phyloP scores from a whole-genome alignment of 2,888 invertebrate genomes.

The Geophilus truncorum region DNA sequence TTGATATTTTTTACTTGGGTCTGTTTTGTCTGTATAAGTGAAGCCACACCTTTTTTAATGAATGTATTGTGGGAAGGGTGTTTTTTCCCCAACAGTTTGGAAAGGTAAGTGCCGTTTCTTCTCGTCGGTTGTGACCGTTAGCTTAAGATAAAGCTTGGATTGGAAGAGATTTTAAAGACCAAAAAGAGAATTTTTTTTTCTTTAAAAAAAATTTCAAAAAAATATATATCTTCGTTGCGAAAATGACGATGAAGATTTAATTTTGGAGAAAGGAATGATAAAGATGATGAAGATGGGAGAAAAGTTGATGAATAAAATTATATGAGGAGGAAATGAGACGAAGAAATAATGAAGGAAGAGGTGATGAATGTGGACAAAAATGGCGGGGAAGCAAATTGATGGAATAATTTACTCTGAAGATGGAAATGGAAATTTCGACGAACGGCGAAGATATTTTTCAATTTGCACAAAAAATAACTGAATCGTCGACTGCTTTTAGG shows the following conservation, averaged over 20 bases:
- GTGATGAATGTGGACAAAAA: not conserved
- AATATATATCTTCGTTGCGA: not conserved
- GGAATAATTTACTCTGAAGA: not conserved
- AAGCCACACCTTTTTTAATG: not conserved
- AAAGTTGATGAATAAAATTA: not conserved
- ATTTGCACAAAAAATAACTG: not conserved
- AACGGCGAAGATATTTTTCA: not conserved
- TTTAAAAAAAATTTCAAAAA: not conserved
- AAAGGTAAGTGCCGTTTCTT: conserved; percentile 4
- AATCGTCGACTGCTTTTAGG: not conserved
- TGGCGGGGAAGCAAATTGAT: not conserved
- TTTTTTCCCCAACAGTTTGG: not conserved
- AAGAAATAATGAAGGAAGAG: not conserved
- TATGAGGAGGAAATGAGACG: not conserved
- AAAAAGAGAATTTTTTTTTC: no score
- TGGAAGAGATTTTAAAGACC: not conserved
- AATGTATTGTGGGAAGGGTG: not conserved
- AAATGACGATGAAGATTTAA: not conserved
- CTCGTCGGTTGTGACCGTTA: not conserved
- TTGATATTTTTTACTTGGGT: not conserved
- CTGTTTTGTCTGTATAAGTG: not conserved
- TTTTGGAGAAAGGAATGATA: not conserved
- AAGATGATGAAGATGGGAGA: not conserved
- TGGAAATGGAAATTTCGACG: not conserved
- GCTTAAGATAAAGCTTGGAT: not conserved